Evolutionary conservation across 1,140 invertebrate species (phyloP), one percentile per base, ranked within the genome.

Genomic region (Philotrypesis tridentata): DNA sequence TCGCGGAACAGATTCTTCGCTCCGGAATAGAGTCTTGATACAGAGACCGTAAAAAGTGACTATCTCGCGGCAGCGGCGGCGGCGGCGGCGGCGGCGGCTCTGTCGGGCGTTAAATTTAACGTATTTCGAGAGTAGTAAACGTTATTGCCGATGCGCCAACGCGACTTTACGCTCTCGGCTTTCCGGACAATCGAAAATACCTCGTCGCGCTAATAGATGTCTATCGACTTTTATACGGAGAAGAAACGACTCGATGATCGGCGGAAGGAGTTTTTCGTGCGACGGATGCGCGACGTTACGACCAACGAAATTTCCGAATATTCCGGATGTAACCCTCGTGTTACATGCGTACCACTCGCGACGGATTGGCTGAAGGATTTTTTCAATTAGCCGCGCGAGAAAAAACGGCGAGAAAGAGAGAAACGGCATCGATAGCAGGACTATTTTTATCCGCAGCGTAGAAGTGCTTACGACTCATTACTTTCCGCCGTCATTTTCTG

Each of bases 61-160:
- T n/a, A 70, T 37, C 67, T 33, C 29, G 7, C 31, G 31, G 9
- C 29, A 21, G 3, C 48, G 48, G 48, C 48, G n/a, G n/a, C n/a
- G n/a, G n/a, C n/a, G n/a, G n/a, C n/a, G n/a, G 12, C 27, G 25
- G 9, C 29, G 31, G 3, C 48, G 48, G 48, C 48, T 55, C 67
- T 21, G 17, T 70, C 31, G 67, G n/a, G 70, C 40, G 79, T 84
- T 85, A 84, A 85, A 86, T 84, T 83, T 79, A 60, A 74, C 82
- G 82, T 83, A 79, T 84, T 84, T 83, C 68, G 61, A 84, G 82
- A 84, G 82, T 78, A 78, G 82, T 83, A 84, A 82, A 85, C 80
- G 79, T 84, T 85, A 84, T 83, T 82, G 68, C 82, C 48, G 55
- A 74, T 17, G 72, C 48, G 27, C 21, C 21, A 23, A 61, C 67